Base-by-base conservation (phyloP, 2,113 vertebrate species). In the Taurulus bubalis region DNA sequence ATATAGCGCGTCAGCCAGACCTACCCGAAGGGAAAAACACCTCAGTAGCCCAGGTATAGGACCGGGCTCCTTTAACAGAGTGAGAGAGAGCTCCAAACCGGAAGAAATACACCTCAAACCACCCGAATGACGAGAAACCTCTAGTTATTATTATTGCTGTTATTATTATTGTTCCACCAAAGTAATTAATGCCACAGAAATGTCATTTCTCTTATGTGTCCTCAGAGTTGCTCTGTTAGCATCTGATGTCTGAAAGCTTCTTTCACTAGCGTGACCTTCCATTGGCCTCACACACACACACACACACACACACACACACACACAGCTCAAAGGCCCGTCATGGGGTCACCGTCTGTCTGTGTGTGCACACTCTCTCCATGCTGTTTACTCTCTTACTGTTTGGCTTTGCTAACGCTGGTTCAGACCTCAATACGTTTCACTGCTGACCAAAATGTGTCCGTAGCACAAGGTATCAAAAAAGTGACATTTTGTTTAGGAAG, bases 231-330 rank as follows among this genome's bases (percentile, higher is more conserved):
- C 16, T 28, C 67, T 71, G 53, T 36, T 26, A 34, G 74, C 9
- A 5, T 24, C 58, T 58, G 0, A 65, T 45, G 75, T 76, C 73
- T 80, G 77, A 75, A 53, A 24, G 76, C 71, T 73, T 70, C 71
- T 81, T 84, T 81, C 71, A 86, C 60, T 26, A 2, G 30, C 74
- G 53, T 89, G 87, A 90, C 87, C 90, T 86, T 69, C 51, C 24
- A 8, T 28, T 69, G 75, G 59, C 82, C 80, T 58, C 86, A 8
- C 49, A 20, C 80, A 18, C 68, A 66, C 83, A 15, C 36, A 60
- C 68, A 69, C 24, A 59, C 49, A 14, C 32, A 63, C 68, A 76
- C 28, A 58, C 56, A 75, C 38, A 55, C 68, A 66, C 26, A 56
- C 49, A 11, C 34, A 65, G 88, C 86, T 90, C 82, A 87, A 63